Conservation (phyloP, 2,888 invertebrate genomes). For the Melieria picta region DNA sequence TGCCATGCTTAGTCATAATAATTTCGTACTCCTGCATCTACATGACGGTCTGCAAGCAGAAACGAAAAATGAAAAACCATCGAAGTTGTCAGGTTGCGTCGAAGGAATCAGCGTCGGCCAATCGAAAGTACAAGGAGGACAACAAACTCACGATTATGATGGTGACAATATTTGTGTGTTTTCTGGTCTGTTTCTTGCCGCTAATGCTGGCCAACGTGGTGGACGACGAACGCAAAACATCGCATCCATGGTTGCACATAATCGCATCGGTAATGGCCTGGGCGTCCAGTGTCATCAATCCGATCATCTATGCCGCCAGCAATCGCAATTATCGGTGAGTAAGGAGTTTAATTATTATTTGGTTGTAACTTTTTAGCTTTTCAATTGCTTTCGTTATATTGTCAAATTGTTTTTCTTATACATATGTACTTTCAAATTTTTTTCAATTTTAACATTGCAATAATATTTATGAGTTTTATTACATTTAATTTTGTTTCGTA, state of each 20-base stretch:
- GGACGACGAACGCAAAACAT: conserved; percentile 76
- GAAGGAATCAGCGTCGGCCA: conserved; percentile 49
- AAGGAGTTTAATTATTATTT: conserved; percentile 3
- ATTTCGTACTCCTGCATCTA: conserved; percentile 88
- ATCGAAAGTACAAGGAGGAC: conserved; percentile 73
- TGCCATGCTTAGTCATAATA: conserved; percentile 87
- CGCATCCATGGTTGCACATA: conserved; percentile 80
- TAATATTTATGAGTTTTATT: conserved; percentile 9
- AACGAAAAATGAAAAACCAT: conserved; percentile 77
- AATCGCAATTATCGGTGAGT: conserved; percentile 79
- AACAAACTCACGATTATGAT: conserved; percentile 84
- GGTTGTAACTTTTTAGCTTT: background rate
- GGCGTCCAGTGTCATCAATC: conserved; percentile 91
- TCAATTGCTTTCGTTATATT: background rate
- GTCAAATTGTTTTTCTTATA: too few relatives aligned
- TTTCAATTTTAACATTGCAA: background rate
- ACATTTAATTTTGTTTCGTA: background rate
- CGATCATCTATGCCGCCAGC: conserved; percentile 89
- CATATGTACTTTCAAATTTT: background rate
- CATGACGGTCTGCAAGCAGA: conserved; percentile 79
- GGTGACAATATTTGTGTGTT: conserved; percentile 88
- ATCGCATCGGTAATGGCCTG: conserved; percentile 87
- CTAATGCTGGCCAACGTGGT: conserved; percentile 89
- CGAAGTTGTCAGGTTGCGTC: conserved; percentile 61
- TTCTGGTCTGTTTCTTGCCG: conserved; percentile 86